These are phyloP conservation scores for Cebidichthys violaceus DNA, from an alignment of 2,113 vertebrate genomes.

Conservation along the genomic window DNA sequence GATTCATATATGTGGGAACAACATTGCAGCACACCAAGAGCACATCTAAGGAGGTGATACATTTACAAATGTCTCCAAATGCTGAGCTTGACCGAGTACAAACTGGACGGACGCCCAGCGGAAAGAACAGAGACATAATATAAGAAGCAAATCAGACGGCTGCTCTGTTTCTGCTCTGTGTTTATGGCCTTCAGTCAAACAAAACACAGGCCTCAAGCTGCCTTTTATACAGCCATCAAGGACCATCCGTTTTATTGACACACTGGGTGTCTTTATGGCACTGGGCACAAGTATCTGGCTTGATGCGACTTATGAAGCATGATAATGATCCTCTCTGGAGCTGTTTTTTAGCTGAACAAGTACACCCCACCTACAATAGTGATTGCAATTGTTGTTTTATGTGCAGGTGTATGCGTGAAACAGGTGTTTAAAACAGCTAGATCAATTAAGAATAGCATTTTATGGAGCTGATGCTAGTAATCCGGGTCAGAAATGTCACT, in stretches of 20 bases:
- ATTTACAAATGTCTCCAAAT: neutral
- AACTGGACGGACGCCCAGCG: neutral
- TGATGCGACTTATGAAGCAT: slow-evolving; percentile 20
- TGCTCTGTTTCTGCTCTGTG: neutral
- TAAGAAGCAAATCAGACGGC: slow-evolving; percentile 6
- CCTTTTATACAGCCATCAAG: neutral
- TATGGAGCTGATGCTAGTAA: neutral
- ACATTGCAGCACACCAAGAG: neutral
- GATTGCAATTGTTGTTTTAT: neutral
- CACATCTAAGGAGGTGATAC: neutral
- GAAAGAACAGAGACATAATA: slow-evolving; percentile 4
- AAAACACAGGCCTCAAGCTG: neutral
- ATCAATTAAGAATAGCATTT: neutral
- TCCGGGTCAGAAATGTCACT: too few species aligned
- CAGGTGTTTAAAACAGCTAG: neutral
- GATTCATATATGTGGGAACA: neutral
- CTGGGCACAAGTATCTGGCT: neutral
- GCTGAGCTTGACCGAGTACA: neutral
- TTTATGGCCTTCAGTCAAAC: neutral
- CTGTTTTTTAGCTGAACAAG: neutral
- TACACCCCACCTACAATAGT: neutral
- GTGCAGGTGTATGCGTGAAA: neutral
- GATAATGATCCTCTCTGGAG: slow-evolving; percentile 15
- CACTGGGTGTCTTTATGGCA: slow-evolving; percentile 1
- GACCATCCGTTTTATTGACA: slow-evolving; percentile 15